phyloP scores from a whole-genome alignment of 2,797 vertebrate species.

The Gallinago solitaria region DNA sequence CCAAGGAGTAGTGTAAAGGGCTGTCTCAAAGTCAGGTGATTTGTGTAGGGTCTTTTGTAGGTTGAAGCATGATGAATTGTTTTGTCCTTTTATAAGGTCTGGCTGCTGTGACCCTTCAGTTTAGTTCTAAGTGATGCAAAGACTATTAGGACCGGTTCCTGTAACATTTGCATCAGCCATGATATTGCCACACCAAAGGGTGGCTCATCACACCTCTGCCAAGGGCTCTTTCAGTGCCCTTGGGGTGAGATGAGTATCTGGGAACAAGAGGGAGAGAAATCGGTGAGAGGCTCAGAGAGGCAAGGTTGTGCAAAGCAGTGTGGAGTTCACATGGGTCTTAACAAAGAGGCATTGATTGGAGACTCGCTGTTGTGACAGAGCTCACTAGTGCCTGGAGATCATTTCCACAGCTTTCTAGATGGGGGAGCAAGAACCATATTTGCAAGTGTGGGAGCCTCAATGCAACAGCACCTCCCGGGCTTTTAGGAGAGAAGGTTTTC shows the following conservation, averaged over 20 bases:
- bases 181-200: constrained; percentile 51
- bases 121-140: not conserved
- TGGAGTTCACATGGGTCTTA: constrained; percentile 25
- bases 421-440: constrained; percentile 28
- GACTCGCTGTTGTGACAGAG: constrained; percentile 21
- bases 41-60: not conserved
- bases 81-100: not conserved
- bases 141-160: not conserved
- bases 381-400: constrained; percentile 17
- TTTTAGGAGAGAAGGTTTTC: not conserved
- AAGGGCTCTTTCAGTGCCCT: constrained; percentile 55
- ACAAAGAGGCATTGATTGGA: constrained; percentile 61
- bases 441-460: not conserved
- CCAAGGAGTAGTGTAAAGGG: not conserved
- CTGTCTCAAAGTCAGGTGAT: not conserved
- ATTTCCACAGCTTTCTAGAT: constrained; percentile 12
- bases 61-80: not conserved
- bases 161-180: not conserved
- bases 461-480: not conserved
- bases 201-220: constrained; percentile 21
- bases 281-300: not conserved
- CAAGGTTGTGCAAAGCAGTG: constrained; percentile 57
- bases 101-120: not conserved
- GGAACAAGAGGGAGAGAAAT: not conserved
- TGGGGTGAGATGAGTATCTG: constrained; percentile 55